A percentile compares a stretch with the other conserved stretches of the same genome.
These are phyloP conservation scores for Drepanosiphum platanoidis DNA, from an alignment of 2,888 invertebrate species.

Conservation along the genomic window DNA sequence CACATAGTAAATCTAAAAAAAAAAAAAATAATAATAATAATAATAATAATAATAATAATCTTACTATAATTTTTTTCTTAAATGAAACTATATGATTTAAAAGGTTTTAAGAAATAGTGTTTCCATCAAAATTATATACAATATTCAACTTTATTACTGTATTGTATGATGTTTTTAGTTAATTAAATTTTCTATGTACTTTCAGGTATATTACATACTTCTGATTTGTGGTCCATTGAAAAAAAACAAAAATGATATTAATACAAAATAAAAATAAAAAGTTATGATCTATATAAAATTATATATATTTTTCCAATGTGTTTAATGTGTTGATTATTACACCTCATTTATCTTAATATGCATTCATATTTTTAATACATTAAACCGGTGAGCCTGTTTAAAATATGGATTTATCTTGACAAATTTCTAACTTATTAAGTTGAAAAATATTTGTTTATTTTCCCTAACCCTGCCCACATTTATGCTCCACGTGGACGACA, in stretches of 20 bases:
- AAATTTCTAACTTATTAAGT: conserved; percentile 18
- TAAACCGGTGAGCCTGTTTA: background rate
- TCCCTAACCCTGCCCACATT: conserved; percentile 54
- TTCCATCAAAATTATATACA: conserved; percentile 54
- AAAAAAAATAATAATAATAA: conserved; percentile 19
- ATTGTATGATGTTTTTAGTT: conserved; percentile 12
- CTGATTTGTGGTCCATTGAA: conserved; percentile 5
- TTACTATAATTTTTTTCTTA: conserved; percentile 49
- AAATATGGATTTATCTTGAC: conserved; percentile 21
- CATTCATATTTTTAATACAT: background rate
- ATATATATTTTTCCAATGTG: conserved; percentile 26
- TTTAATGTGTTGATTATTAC: conserved; percentile 48
- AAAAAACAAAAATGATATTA: background rate
- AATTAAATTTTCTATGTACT: conserved; percentile 40
- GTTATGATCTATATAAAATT: conserved; percentile 54
- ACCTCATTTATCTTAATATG: conserved; percentile 22
- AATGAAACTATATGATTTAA: conserved; percentile 52
- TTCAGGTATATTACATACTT: conserved; percentile 36
- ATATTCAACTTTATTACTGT: conserved; percentile 29
- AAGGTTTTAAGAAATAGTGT: conserved; percentile 51
- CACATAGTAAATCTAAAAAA: conserved; percentile 56
- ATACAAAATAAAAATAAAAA: conserved; percentile 39
- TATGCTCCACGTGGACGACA: background rate
- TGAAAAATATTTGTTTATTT: conserved; percentile 48
- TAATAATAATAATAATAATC: conserved; percentile 44